Evolutionary conservation across 2,888 invertebrate species (phyloP), one percentile per base, ranked within the genome.

Genomic region (Xestoiulus laeticollis): DNA sequence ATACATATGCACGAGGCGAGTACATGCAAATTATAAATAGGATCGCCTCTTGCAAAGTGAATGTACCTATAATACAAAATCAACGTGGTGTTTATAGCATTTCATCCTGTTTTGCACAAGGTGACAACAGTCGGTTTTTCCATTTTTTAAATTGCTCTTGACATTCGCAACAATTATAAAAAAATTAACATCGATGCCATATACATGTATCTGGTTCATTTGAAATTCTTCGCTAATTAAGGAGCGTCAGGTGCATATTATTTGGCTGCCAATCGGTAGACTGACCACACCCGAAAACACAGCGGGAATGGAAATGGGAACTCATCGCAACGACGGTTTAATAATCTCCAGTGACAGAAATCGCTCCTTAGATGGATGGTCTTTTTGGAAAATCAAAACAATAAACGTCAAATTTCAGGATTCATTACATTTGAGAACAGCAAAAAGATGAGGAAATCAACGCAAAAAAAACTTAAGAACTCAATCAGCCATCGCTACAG

Each of bases 341-440:
- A 68, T 68, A 68, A 68, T 68, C 68, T 22, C 10, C 68, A 26
- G 12, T 26, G 68, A 68, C 68, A 68, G 68, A 26, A 26, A 26
- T 68, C 22, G 68, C 68, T 6, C 68, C 26, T 5, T 8, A 68
- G 68, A 68, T 68, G 68, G 26, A 68, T 68, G 68, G 26, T 22
- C 26, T 68, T 68, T 68, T 68, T n/a, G 68, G 10, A 26, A 68
- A 68, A 68, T 68, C 68, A 68, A 68, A 68, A 68, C 68, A n/a
- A 68, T 68, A 68, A 68, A 68, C 22, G 68, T 68, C 68, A 68
- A 26, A 68, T 68, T 68, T 68, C 68, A 68, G 10, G 26, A 68
- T 68, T 68, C 68, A 68, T 68, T 68, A 26, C 26, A 26, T 26
- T 68, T 68, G 22, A 26, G 26, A 26, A 26, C 22, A 68, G 19